Evolutionary conservation across 1,140 invertebrate species (phyloP).

Genomic region (fruit fly (Drosophila melanogaster)): Release_6_plus_ISO1_MT NT_033777.3:30952001-30952500

Average conservation of each 20-base stretch:
- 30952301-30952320: constrained; percentile 29
- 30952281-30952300: constrained; percentile 45
- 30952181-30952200: too few species aligned
- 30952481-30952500: constrained; percentile 4
- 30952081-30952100: constrained; percentile 48
- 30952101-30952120: constrained; percentile 46
- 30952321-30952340: constrained; percentile 46
- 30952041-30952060: neutral
- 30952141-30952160: constrained; percentile 53
- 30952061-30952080: constrained; percentile 54
- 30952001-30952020: neutral
- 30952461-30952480: neutral
- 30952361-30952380: constrained; percentile 29
- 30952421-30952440: constrained; percentile 30
- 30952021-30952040: neutral
- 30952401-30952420: neutral
- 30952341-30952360: constrained; percentile 55
- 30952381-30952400: neutral
- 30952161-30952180: constrained; percentile 22
- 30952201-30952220: constrained; percentile 32
- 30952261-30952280: constrained; percentile 64
- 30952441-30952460: constrained; percentile 27
- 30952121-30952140: constrained; percentile 40
- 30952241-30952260: constrained; percentile 1
- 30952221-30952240: constrained; percentile 52